A percentile compares a stretch with the other conserved stretches of the same genome.
Evolutionary conservation across 2,797 vertebrate genomes (phyloP).

Genomic region (Chanos chanos): DNA sequence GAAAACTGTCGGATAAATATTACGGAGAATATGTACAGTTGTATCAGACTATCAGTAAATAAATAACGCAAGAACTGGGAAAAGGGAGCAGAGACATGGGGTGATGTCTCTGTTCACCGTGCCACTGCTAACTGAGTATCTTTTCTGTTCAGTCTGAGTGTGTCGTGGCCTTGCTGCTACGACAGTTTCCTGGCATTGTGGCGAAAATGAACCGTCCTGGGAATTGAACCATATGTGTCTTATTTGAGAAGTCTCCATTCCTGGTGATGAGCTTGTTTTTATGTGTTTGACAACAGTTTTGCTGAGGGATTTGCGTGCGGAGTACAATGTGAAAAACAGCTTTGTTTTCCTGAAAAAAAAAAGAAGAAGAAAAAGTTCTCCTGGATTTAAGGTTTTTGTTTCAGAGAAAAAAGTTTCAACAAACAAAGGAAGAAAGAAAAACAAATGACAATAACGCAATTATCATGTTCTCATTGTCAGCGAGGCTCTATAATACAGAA

Average conservation of each 20-base stretch:
- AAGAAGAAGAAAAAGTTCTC: not conserved
- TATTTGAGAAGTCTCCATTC: conserved; percentile 48
- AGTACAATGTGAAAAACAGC: not conserved
- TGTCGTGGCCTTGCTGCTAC: not conserved
- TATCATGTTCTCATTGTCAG: too few species aligned
- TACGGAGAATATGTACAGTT: too few species aligned
- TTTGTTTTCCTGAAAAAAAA: not conserved
- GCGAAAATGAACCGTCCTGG: conserved; percentile 58
- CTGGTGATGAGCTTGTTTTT: not conserved
- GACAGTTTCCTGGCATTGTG: not conserved
- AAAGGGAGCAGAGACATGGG: not conserved
- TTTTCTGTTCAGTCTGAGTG: not conserved
- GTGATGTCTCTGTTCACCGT: not conserved
- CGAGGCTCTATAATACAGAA: too few species aligned
- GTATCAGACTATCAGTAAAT: too few species aligned
- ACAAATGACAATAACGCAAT: not conserved
- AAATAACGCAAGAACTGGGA: too few species aligned
- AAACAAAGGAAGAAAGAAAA: not conserved
- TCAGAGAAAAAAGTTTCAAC: not conserved
- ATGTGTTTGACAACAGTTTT: not conserved
- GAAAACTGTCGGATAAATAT: too few species aligned
- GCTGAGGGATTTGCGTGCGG: not conserved
- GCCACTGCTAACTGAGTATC: not conserved
- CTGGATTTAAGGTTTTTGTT: not conserved
- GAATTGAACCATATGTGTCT: conserved; percentile 59